These are phyloP conservation scores for Lithobates pipiens DNA, from an alignment of 2,797 vertebrate species.

Conservation along the genomic window DNA sequence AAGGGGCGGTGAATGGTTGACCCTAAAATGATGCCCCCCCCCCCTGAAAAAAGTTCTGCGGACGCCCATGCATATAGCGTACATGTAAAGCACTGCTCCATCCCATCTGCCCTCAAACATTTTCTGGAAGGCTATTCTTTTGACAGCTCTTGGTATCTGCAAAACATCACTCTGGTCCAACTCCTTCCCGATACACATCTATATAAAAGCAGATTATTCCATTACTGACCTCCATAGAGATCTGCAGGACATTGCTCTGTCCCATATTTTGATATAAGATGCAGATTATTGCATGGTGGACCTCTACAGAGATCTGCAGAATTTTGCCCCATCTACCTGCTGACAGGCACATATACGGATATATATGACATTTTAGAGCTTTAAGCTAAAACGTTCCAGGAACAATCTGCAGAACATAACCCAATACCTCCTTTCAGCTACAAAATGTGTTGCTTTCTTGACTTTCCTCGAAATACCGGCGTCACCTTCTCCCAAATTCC, in stretches of 20 bases:
- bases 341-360: not conserved
- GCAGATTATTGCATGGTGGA: not conserved
- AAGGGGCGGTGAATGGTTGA: no score
- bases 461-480: constrained; percentile 68
- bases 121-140: no score
- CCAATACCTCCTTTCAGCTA: not conserved
- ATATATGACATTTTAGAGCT: not conserved
- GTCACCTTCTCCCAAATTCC: constrained; percentile 63
- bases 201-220: not conserved
- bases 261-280: no score
- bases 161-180: not conserved
- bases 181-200: not conserved
- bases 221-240: not conserved
- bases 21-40: no score
- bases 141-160: not conserved
- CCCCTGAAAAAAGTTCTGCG: no score
- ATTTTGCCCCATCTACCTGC: not conserved
- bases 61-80: no score
- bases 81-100: not conserved
- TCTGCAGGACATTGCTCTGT: not conserved
- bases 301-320: not conserved
- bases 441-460: constrained; percentile 39
- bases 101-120: no score
- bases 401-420: not conserved
- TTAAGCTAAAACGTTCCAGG: no score